These are phyloP conservation scores for Hypolimnas misippus DNA, from an alignment of 2,888 invertebrate species.

Conservation along the genomic window DNA sequence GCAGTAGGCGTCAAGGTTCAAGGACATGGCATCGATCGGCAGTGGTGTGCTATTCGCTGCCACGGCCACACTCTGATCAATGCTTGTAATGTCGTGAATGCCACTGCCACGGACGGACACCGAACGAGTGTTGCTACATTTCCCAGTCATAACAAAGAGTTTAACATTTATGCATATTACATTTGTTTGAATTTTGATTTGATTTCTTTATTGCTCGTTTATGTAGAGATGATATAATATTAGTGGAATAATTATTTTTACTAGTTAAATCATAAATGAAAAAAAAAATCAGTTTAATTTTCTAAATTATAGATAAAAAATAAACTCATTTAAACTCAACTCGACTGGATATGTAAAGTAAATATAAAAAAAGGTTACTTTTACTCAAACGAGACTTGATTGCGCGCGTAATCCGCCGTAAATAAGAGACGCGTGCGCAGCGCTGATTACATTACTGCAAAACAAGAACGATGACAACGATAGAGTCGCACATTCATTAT, in stretches of 20 bases:
- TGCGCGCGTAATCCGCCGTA: constrained; percentile 79
- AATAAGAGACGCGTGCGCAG: constrained; percentile 76
- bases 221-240: not conserved
- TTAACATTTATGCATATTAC: not conserved
- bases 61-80: constrained; percentile 68
- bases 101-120: constrained; percentile 62
- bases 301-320: not conserved
- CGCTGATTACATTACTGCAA: constrained; percentile 71
- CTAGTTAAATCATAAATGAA: too few relatives aligned
- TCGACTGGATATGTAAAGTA: constrained; percentile 6
- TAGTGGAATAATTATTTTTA: too few relatives aligned
- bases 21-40: constrained; percentile 75
- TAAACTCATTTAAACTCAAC: not conserved
- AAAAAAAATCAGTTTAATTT: not conserved
- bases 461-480: constrained; percentile 55
- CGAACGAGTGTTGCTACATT: constrained; percentile 33
- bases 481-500: constrained; percentile 50
- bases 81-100: constrained; percentile 54
- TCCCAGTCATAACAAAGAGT: constrained; percentile 23
- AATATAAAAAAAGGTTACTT: constrained; percentile 45
- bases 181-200: not conserved
- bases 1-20: constrained; percentile 64
- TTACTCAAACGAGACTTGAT: constrained; percentile 62
- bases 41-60: constrained; percentile 61
- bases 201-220: not conserved